phyloP scores from a whole-genome alignment of 2,888 invertebrate species.

The Athalia circularis region DNA sequence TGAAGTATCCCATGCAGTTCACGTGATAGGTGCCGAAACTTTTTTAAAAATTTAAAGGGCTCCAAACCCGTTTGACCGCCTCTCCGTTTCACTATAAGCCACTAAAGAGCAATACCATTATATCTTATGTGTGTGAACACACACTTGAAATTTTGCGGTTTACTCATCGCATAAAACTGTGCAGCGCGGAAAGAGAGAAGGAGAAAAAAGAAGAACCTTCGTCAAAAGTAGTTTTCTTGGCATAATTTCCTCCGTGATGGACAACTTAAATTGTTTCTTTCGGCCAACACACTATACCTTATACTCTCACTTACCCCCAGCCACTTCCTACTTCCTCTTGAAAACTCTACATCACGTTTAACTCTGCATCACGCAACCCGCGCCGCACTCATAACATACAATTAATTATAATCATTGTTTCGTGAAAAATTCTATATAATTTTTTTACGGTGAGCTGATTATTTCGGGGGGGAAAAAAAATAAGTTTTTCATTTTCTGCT shows the following conservation, averaged over 20 bases:
- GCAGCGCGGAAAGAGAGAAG: background rate
- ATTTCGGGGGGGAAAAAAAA: too few relatives aligned
- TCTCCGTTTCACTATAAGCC: conserved; percentile 40
- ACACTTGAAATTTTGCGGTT: background rate
- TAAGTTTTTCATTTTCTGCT: too few relatives aligned
- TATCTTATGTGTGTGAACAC: background rate
- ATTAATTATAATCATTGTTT: too few relatives aligned
- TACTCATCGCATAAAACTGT: background rate
- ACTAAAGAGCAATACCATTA: background rate
- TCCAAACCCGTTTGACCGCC: conserved; percentile 45
- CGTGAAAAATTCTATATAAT: too few relatives aligned
- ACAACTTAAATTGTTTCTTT: conserved; percentile 1
- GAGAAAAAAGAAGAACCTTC: background rate
- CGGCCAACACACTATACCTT: too few relatives aligned
- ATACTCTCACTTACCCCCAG: background rate
- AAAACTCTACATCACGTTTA: background rate
- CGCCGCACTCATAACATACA: too few relatives aligned
- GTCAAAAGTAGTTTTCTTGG: conserved; percentile 5
- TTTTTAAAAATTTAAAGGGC: conserved; percentile 47
- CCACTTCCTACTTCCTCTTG: background rate
- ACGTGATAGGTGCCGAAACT: conserved; percentile 23
- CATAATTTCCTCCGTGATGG: background rate
- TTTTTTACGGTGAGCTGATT: too few relatives aligned
- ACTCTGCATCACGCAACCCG: too few relatives aligned
- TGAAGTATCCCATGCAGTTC: conserved; percentile 28